Base-by-base conservation (phyloP, 1,140 invertebrate species). In the Cecropterus lyciades region DNA sequence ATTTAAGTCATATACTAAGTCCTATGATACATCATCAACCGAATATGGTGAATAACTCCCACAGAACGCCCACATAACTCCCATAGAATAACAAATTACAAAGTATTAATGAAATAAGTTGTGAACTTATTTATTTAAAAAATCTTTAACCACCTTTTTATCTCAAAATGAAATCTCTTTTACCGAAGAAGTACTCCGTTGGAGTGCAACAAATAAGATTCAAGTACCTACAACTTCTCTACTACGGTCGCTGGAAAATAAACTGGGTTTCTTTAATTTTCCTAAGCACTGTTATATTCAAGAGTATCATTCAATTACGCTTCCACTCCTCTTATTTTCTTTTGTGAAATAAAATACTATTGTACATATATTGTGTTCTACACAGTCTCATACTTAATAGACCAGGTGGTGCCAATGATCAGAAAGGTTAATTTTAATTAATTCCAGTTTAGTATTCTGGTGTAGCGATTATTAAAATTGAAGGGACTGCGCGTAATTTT, bases 281-380 rank as follows among this genome's bases (percentile, higher is more conserved):
- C 45, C 43, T 60, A 48, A 60, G 57, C 57, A 17, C 43, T 59
- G 14, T 60, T 60, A 37, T 37, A 60, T 60, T 60, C 57, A 49
- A 60, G 45, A 37, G 20, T 17, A 20, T 48, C 45, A 13, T 60
- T 16, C 45, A 48, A 60, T 60, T 60, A 60, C 27, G 27, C n/a
- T 8, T 60, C 27, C 15, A 60, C 45, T 17, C 48, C 45, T 17
- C 48, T 60, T 20, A 45, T 60, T 60, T 20, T 37, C 27, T 30
- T 60, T 48, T 49, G 15, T 11, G 27, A 45, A 59, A 46, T 46
- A 33, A 30, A 57, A 33, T 59, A 33, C 17, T 37, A 9, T 52
- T 52, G 13, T 37, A 37, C 0, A 33, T 40, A 43, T 33, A 33
- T 33, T 27, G 20, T 24, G 27, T 51, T n/a, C 48, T 10, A 51